Evolutionary conservation across 2,888 invertebrate genomes (phyloP), one percentile per base, ranked within the genome.

Genomic region (Luffia ferchaultella): DNA sequence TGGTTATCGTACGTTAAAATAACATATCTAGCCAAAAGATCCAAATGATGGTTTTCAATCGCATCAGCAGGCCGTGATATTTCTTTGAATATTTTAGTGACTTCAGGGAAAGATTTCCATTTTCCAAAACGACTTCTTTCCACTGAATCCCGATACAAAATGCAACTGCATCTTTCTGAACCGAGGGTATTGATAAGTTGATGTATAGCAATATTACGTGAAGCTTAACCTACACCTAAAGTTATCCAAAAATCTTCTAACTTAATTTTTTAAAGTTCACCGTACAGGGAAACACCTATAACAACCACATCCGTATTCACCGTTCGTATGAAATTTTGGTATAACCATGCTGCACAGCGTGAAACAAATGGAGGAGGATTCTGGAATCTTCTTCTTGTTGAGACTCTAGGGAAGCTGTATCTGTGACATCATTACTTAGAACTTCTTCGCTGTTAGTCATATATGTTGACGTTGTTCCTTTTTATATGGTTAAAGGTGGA

Each of bases 101-200:
- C 46, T 52, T 52, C 52, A 49, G 49, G 49, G 46, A 52, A 52
- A 44, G 52, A 42, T 40, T 49, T 49, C n/a, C n/a, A 48, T 45
- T 45, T 50, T 52, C 50, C 50, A 52, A 45, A 50, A 48, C 19
- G 50, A 52, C 44, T 47, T 52, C 44, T 53, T 53, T 48, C 50
- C 50, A 53, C 50, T 45, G 46, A 50, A 53, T 48, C 50, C 53
- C 43, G 50, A 50, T 42, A 53, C 53, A 47, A 46, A 16, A 53
- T 50, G 49, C 46, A 50, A 41, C 51, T 51, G 51, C 51, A 51
- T 51, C 20, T 49, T n/a, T 53, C 50, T 50, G 50, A 46, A 20
- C 53, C 53, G 40, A 50, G 50, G 42, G 20, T 46, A 46, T 50
- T 48, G 46, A 50, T 50, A 46, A 53, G 50, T 50, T 53, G 44